A percentile compares a stretch with the other conserved stretches of the same genome.
These are phyloP conservation scores for Anguilla obscura DNA, from an alignment of 2,797 vertebrate genomes.

Conservation along the genomic window DNA sequence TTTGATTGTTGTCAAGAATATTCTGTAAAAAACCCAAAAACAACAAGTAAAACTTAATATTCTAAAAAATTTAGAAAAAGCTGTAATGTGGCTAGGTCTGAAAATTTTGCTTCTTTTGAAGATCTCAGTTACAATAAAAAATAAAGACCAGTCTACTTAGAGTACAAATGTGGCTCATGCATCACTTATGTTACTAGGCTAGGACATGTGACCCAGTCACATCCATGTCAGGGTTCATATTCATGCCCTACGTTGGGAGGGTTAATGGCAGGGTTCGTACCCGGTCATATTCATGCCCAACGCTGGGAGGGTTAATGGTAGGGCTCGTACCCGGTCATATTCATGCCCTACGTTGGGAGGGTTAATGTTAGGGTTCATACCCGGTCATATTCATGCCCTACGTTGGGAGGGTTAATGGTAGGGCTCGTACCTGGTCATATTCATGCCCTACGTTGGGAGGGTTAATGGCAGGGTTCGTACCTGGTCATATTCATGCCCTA, in stretches of 20 bases:
- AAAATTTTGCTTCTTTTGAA: no score
- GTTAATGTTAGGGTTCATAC: neutral
- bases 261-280: conserved; percentile 58
- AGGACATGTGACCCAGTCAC: neutral
- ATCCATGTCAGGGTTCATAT: neutral
- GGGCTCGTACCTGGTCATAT: neutral
- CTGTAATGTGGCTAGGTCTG: no score
- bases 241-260: neutral
- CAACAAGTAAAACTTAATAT: no score
- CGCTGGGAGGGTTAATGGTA: neutral
- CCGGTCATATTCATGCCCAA: conserved; percentile 95
- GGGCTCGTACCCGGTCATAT: conserved; percentile 17
- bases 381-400: neutral
- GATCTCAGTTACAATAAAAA: neutral
- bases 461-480: neutral
- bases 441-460: neutral
- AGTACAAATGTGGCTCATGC: neutral
- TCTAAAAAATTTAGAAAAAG: no score
- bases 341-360: conserved; percentile 18
- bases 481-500: neutral
- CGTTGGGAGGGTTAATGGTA: neutral
- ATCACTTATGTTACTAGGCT: neutral
- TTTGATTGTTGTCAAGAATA: neutral
- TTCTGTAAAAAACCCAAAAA: no score
- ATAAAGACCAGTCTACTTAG: neutral